Base-by-base conservation (phyloP, 1,140 invertebrate species). In the Achroia grisella region DNA sequence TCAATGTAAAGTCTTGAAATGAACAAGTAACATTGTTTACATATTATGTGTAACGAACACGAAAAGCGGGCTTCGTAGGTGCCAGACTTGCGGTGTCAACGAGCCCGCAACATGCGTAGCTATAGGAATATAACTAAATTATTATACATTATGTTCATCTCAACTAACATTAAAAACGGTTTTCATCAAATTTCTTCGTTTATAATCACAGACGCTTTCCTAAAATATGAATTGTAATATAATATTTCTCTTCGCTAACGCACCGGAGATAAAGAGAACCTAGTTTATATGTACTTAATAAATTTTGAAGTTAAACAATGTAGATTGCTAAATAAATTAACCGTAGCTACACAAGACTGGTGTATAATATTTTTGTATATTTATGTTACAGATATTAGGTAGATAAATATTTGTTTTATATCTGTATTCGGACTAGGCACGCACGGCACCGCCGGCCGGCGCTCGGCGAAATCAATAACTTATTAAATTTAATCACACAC, bases 161-260 rank as follows among this genome's bases (percentile, higher is more conserved):
- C 69, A 61, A 72, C 70, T 80, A 74, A 74, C 63, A 69, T 69
- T 71, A 72, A 72, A 53, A 76, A 78, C 62, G 59, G 71, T 69
- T 64, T 72, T 78, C 71, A 68, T 71, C 70, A 81, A 80, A 71
- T 77, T 83, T 76, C 68, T 68, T 78, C 76, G 62, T 75, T 79
- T 76, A 80, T 76, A 81, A 84, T 84, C 80, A 84, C 80, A 84
- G 80, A 84, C 80, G 78, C 72, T 84, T 84, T 81, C 71, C 74
- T 81, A 78, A 81, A 80, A 77, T 82, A 79, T 84, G 75, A 78
- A 78, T 63, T 71, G 59, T 73, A 71, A 70, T 23, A 37, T 37
- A 37, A 37, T 67, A 71, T 71, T 76, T 74, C 68, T 56, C 56
- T 63, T 55, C 47, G 55, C 60, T 67, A 63, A 62, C 68, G 68